Conservation (phyloP, 2,888 invertebrate species). For the Oxyteleia sp. region DNA sequence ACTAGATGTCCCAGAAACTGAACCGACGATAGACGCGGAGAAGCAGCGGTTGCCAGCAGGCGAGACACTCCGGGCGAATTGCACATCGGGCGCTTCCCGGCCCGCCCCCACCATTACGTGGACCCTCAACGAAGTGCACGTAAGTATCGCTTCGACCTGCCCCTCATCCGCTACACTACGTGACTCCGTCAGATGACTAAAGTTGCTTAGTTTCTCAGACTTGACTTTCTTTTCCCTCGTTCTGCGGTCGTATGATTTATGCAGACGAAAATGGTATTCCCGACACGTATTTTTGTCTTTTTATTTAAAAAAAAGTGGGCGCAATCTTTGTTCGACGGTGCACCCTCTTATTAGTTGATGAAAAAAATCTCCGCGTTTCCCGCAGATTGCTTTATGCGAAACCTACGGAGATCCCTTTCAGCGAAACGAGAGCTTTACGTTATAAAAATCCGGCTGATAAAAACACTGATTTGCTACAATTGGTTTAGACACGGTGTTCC, state of each 20-base stretch:
- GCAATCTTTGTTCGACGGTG: no score
- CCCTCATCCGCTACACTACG: slow-evolving; percentile 75
- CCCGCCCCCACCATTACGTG: slow-evolving; percentile 86
- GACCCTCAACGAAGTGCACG: slow-evolving; percentile 84
- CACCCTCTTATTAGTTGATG: no score
- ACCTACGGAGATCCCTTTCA: no score
- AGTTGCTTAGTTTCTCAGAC: slow-evolving; percentile 76
- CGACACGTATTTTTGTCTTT: slow-evolving; percentile 55
- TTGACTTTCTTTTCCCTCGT: slow-evolving; percentile 54
- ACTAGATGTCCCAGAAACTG: slow-evolving; percentile 85
- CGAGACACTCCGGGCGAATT: slow-evolving; percentile 85
- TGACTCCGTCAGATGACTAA: slow-evolving; percentile 83
- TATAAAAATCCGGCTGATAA: no score
- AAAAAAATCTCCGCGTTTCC: no score
- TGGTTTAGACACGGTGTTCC: no score
- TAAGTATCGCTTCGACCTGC: slow-evolving; percentile 82
- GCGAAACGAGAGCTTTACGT: no score
- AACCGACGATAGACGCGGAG: slow-evolving; percentile 83
- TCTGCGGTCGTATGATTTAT: slow-evolving; percentile 61
- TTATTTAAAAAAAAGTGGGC: slow-evolving; percentile 44
- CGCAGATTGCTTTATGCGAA: no score
- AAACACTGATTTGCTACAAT: no score
- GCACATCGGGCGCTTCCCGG: slow-evolving; percentile 85
- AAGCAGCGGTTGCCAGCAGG: slow-evolving; percentile 83
- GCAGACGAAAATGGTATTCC: slow-evolving; percentile 54